These are phyloP conservation scores for Onthophagus taurus DNA, from an alignment of 1,140 invertebrate genomes.

Conservation along the genomic window DNA sequence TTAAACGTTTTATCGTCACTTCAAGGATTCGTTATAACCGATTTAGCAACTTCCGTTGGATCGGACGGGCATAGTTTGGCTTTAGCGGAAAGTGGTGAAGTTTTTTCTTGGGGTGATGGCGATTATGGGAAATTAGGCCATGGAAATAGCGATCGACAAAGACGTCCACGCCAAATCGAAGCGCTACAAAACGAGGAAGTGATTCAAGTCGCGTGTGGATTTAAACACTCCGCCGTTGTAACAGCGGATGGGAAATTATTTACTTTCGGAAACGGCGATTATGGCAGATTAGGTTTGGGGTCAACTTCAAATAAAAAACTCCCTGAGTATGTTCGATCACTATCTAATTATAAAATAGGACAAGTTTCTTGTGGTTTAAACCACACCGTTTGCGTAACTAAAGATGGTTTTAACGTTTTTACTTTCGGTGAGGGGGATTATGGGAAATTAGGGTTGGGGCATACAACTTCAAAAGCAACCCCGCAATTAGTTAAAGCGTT, in stretches of 20 bases:
- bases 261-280: slow-evolving; percentile 60
- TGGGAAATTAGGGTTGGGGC: slow-evolving; percentile 55
- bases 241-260: slow-evolving; percentile 55
- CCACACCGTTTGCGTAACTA: slow-evolving; percentile 53
- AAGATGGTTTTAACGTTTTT: slow-evolving; percentile 51
- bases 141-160: slow-evolving; percentile 55
- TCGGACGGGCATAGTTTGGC: slow-evolving; percentile 92
- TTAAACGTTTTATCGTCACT: slow-evolving; percentile 53
- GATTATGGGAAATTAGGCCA: slow-evolving; percentile 75
- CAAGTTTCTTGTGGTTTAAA: slow-evolving; percentile 51
- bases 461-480: slow-evolving; percentile 45
- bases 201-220: slow-evolving; percentile 54
- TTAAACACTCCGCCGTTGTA: slow-evolving; percentile 59
- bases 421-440: slow-evolving; percentile 60
- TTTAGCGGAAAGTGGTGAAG: slow-evolving; percentile 78
- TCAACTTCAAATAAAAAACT: slow-evolving; percentile 52
- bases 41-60: slow-evolving; percentile 69
- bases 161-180: slow-evolving; percentile 56
- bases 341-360: slow-evolving; percentile 39
- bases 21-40: slow-evolving; percentile 57
- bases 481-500: slow-evolving; percentile 48
- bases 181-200: slow-evolving; percentile 54
- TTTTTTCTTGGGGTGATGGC: slow-evolving; percentile 82
- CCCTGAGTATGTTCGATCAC: slow-evolving; percentile 46
- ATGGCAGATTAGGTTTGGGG: slow-evolving; percentile 54